Evolutionary conservation across 2,113 vertebrate species (phyloP).

Genomic region (Rhinogobius similis): DNA sequence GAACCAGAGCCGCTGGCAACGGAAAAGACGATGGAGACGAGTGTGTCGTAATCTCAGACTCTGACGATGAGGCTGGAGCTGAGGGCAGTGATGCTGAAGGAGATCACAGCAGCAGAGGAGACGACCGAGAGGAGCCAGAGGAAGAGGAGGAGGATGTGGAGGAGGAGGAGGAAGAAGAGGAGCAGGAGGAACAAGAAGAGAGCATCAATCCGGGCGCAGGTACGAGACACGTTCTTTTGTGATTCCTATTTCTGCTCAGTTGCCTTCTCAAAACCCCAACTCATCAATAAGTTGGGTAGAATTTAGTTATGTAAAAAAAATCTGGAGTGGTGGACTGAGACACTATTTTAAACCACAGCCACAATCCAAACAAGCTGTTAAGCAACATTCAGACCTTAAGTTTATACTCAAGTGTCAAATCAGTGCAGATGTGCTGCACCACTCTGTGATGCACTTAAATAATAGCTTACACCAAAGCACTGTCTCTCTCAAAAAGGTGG

Average conservation of each 20-base stretch:
- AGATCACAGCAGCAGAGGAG: conserved; percentile 20
- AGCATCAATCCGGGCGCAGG: conserved; percentile 56
- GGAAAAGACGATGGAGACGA: conserved; percentile 69
- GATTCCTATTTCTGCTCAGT: background rate
- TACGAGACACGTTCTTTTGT: conserved; percentile 18
- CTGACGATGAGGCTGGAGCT: conserved; percentile 71
- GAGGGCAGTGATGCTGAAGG: conserved; percentile 53
- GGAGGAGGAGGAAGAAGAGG: conserved; percentile 28
- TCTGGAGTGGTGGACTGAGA: no score
- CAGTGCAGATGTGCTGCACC: no score
- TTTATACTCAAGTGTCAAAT: no score
- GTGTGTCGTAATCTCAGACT: conserved; percentile 83
- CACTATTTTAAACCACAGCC: no score
- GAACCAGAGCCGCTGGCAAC: conserved; percentile 62
- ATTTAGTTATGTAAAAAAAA: no score
- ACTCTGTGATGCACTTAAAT: no score
- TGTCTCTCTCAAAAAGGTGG: no score
- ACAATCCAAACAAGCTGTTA: no score
- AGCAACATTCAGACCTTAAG: no score
- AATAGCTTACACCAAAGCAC: no score
- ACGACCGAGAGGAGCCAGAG: conserved; percentile 46
- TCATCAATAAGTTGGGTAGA: background rate
- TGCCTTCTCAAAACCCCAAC: background rate
- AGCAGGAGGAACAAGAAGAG: conserved; percentile 27
- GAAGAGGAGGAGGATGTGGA: conserved; percentile 40